Conservation (phyloP, 2,888 invertebrate genomes). For the Eremobia ochroleuca region DNA sequence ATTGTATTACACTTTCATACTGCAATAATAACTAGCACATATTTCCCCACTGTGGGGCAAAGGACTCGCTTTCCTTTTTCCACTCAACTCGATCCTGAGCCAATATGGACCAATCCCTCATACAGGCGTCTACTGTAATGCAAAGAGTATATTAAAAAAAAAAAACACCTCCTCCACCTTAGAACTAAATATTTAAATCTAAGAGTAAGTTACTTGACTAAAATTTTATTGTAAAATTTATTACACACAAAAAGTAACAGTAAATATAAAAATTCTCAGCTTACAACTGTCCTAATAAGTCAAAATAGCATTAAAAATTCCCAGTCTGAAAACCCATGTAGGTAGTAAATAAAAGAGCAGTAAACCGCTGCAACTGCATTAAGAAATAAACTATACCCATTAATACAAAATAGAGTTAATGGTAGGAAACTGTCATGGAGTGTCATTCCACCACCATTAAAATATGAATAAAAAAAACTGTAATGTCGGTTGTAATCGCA, state of each 20-base stretch:
- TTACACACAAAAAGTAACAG: not conserved
- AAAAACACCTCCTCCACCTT: not conserved
- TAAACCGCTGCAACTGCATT: constrained; percentile 18
- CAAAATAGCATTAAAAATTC: not conserved
- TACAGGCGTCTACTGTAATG: too few relatives aligned
- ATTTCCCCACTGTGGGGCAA: too few relatives aligned
- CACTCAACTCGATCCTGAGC: too few relatives aligned
- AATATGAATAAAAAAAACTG: constrained; percentile 42
- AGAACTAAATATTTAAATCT: not conserved
- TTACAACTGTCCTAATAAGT: not conserved
- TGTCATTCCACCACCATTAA: constrained; percentile 52
- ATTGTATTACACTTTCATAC: too few relatives aligned
- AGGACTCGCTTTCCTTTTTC: too few relatives aligned
- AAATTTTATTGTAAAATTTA: not conserved
- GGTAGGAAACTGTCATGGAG: constrained; percentile 38
- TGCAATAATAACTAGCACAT: too few relatives aligned
- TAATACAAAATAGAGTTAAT: constrained; percentile 42
- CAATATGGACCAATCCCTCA: too few relatives aligned
- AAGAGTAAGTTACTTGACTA: not conserved
- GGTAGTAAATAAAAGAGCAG: not conserved
- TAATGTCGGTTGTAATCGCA: constrained; percentile 53
- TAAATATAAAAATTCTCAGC: not conserved
- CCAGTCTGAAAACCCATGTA: not conserved
- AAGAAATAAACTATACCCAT: constrained; percentile 41
- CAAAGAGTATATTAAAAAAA: not conserved